Evolutionary conservation across 1,140 invertebrate genomes (phyloP).

Genomic region (Araneus ventricosus): DNA sequence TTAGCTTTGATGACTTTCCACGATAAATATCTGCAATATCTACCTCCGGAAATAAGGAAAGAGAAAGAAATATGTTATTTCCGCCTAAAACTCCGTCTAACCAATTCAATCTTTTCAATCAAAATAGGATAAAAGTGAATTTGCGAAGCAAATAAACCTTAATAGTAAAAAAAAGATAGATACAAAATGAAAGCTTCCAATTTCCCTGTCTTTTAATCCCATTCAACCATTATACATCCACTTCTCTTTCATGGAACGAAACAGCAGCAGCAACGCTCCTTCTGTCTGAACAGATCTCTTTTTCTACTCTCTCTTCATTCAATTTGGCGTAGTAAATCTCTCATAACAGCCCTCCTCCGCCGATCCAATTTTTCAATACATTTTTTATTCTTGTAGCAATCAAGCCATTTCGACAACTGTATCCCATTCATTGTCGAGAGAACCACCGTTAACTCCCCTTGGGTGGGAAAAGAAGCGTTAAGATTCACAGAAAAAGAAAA

Average conservation of each 20-base stretch:
- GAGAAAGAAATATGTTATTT: background rate
- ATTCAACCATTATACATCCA: background rate
- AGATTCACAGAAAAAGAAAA: background rate
- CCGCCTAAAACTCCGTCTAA: background rate
- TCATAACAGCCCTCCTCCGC: background rate
- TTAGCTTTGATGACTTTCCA: too few relatives aligned
- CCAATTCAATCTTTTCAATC: background rate
- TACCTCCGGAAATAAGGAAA: too few relatives aligned
- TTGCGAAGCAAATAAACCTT: background rate
- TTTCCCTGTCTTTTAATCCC: conserved; percentile 6
- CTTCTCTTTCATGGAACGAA: background rate
- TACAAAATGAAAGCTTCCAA: background rate
- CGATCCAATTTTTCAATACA: conserved; percentile 8
- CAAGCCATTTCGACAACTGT: conserved; percentile 14
- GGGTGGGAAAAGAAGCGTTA: background rate
- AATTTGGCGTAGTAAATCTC: conserved; percentile 23
- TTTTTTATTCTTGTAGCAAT: background rate
- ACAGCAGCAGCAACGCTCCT: background rate
- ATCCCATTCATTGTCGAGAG: background rate
- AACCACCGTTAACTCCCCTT: background rate
- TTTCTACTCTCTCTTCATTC: background rate
- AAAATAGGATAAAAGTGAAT: background rate
- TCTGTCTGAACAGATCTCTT: background rate
- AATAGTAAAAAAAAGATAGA: background rate
- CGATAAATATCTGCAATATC: too few relatives aligned